Base-by-base conservation (phyloP, 1,140 invertebrate species). In the Monochamus saltuarius region DNA sequence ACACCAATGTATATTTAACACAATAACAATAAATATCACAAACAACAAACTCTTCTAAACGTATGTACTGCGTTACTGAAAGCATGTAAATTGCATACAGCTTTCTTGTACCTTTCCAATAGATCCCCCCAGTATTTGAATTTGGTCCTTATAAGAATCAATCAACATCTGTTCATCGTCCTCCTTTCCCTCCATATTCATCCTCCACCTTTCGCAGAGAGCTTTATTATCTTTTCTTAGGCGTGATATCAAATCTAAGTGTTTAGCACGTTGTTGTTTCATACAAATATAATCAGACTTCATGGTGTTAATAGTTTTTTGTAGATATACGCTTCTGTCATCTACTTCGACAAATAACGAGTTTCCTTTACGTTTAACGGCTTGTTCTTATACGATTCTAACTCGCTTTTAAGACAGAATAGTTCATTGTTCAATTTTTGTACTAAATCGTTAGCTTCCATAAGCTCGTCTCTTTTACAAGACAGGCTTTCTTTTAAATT, bases 291-390 rank as follows among this genome's bases (percentile, higher is more conserved):
- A 54, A 4, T 37, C 35, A 22, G 39, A 9, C 22, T 54, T 54
- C 52, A 54, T 54, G 22, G 61, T 39, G 16, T 57, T 61, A 8
- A 66, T 49, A 11, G 54, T 61, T 51, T 68, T 40, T 42, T 68
- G 56, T 1, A 68, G 37, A 29, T 63, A 51, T 13, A 68, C 51
- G 13, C 66, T 54, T 22, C 66, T 69, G 39, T 73, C 70, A 56
- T 73, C 58, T 4, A 73, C 70, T 66, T 73, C 67, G 7, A 66
- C 69, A 68, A 73, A 73, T 42, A 73, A 49, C 17, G 71, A 73
- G 59, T 73, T 73, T 36, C 71, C 71, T 64, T 68, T 62, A 35
- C 62, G 55, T 70, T 51, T n/a, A 67, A 35, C 7, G 70, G 68
- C 55, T 65, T 57, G 43, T 51, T 65, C 62, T 64, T 69, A 4